Evolutionary conservation across 2,113 vertebrate genomes (phyloP).

Genomic region (Gracilinanus agilis): DNA sequence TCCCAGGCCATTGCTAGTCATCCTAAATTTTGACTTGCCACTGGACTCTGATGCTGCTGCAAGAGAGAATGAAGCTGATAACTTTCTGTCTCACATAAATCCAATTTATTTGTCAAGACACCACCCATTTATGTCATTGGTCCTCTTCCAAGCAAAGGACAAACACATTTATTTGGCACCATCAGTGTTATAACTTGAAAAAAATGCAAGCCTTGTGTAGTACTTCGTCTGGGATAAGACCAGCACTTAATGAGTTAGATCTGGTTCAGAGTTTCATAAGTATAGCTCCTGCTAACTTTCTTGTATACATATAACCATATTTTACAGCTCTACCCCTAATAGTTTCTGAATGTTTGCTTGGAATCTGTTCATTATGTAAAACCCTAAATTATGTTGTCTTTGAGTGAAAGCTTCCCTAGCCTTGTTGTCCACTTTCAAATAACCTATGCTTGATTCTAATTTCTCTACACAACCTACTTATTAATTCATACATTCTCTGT

Average conservation of each 20-base stretch:
- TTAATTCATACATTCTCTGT: neutral
- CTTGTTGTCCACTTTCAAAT: neutral
- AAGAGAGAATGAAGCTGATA: too few relatives aligned
- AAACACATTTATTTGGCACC: neutral
- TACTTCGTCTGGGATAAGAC: neutral
- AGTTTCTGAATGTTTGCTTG: neutral
- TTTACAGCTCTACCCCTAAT: neutral
- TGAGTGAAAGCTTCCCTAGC: neutral
- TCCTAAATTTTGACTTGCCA: too few relatives aligned
- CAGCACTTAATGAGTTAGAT: neutral
- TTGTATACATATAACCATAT: neutral
- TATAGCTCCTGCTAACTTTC: neutral
- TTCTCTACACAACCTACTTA: neutral
- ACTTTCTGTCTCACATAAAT: too few relatives aligned
- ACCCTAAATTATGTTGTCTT: neutral
- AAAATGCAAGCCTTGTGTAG: neutral
- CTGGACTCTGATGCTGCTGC: too few relatives aligned
- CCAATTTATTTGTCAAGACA: too few relatives aligned
- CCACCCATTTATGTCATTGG: too few relatives aligned
- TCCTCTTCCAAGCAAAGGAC: too few relatives aligned
- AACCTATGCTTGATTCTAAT: neutral
- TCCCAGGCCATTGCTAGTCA: too few relatives aligned
- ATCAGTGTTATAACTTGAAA: neutral
- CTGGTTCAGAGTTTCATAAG: neutral
- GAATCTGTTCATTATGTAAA: neutral